Percentiles rank a stretch among this genome's conserved stretches.
These are phyloP conservation scores for Ditylenchus weischeri DNA, from an alignment of 2,888 invertebrate species.

Conservation along the genomic window DNA sequence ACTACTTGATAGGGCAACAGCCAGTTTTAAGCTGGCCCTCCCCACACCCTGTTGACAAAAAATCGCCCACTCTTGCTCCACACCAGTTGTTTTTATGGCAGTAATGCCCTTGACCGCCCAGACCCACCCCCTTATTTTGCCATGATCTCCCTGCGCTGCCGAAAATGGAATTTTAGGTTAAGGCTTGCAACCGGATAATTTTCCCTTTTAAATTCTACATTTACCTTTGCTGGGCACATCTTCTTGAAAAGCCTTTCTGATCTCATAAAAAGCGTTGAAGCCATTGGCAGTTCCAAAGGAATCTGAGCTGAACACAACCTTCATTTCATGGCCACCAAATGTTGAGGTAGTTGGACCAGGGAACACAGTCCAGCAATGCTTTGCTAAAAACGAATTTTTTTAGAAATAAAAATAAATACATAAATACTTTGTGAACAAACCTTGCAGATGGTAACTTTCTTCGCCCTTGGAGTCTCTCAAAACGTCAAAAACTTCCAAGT, in stretches of 20 bases:
- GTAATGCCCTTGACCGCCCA: no score
- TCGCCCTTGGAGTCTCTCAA: slow-evolving; percentile 37
- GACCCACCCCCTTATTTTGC: no score
- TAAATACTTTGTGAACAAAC: no score
- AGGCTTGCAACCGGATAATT: no score
- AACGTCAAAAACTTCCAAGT: slow-evolving; percentile 54
- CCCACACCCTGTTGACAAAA: no score
- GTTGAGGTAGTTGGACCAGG: slow-evolving; percentile 74
- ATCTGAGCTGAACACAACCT: slow-evolving; percentile 83
- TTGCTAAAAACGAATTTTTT: slow-evolving; percentile 34
- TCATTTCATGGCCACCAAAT: slow-evolving; percentile 69
- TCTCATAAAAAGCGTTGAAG: slow-evolving; percentile 90
- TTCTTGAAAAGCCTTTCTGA: slow-evolving; percentile 65
- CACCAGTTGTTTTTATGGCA: no score
- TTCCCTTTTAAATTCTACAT: neutral
- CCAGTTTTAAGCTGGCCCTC: no score
- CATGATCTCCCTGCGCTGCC: no score
- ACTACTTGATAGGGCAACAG: no score
- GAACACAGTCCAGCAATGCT: slow-evolving; percentile 84
- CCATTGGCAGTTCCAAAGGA: slow-evolving; percentile 83
- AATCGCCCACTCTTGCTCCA: no score
- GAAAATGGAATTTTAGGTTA: no score
- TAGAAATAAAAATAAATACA: slow-evolving; percentile 12
- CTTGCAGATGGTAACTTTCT: slow-evolving; percentile 35
- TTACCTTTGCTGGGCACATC: slow-evolving; percentile 42